phyloP scores from a whole-genome alignment of 2,888 invertebrate genomes.

The Pediacus dermestoides region DNA sequence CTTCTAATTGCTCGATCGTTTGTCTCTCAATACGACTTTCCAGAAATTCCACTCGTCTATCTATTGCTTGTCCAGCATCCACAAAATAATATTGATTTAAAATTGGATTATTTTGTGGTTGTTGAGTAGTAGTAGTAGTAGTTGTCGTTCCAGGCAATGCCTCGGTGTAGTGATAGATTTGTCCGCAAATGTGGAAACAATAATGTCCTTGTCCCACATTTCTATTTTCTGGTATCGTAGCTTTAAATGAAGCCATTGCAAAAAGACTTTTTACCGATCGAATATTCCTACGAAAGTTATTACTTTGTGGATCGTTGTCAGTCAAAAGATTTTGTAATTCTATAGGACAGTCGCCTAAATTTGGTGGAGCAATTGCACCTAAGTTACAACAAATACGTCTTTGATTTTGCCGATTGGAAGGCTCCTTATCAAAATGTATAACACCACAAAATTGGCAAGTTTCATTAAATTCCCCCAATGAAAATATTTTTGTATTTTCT shows the following conservation, averaged over 20 bases:
- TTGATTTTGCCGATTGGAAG: too few species aligned
- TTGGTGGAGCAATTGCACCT: too few species aligned
- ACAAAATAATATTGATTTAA: constrained; percentile 21
- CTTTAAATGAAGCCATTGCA: constrained; percentile 21
- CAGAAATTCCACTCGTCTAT: constrained; percentile 3
- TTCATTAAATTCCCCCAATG: too few species aligned
- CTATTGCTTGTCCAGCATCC: constrained; percentile 15
- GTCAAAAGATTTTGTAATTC: too few species aligned
- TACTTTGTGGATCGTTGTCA: too few species aligned
- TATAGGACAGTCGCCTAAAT: too few species aligned
- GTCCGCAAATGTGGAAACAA: constrained; percentile 19
- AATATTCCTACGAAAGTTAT: too few species aligned
- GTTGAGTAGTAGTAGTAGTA: too few species aligned
- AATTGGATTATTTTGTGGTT: constrained; percentile 6
- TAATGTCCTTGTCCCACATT: constrained; percentile 13
- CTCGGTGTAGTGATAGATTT: constrained; percentile 18
- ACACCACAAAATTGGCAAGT: too few species aligned
- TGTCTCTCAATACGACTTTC: constrained; percentile 3
- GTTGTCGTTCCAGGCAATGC: constrained; percentile 3
- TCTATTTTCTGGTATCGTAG: constrained; percentile 8
- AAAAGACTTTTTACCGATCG: constrained; percentile 16
- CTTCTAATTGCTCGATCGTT: constrained; percentile 7
- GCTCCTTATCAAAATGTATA: too few species aligned
- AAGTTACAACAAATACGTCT: too few species aligned
- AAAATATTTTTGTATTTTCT: too few species aligned